Evolutionary conservation across 1,140 invertebrate species (phyloP), one percentile per base, ranked within the genome.

Genomic region (Pteromalus puparum): DNA sequence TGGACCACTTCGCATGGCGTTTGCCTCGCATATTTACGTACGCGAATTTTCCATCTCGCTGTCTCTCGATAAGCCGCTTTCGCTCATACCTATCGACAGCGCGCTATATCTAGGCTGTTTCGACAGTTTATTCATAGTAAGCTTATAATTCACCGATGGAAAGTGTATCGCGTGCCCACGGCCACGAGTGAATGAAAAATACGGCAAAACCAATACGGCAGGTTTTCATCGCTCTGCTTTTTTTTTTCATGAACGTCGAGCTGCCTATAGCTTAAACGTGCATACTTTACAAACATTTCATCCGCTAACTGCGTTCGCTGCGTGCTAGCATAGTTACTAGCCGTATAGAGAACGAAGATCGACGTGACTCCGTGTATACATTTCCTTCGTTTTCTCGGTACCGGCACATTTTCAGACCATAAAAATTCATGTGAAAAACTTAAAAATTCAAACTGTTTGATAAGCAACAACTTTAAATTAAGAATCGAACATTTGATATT

Each of bases 111-210:
- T 28, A 10, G 67, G 42, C 6, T 70, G 26, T 46, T n/a, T 34
- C 26, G 10, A 10, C 38, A 13, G n/a, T 42, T 75, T 75, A 24
- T 67, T 75, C 34, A 34, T 61, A 18, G 18, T 34, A 34, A 83
- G 73, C 73, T 82, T 53, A 76, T 82, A 82, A 82, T 46, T 82
- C 81, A 76, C 72, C 48, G 12, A 82, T 4, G 34, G 15, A 65
- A 67, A 24, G 38, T 76, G 9, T 53, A 53, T 5, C 30, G 7
- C 18, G 18, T n/a, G 18, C 53, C 21, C 7, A 21, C 18, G 18
- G 4, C 48, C 18, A 34, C 38, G 53, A n/a, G 53, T n/a, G 0
- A 61, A 61, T 61, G 21, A 18, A 61, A 61, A 61, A 61, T 61
- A 61, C 18, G 6, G 53, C 18, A 5, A n/a, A 61, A 61, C 53